These are phyloP conservation scores for Pterois miles DNA, from an alignment of 2,797 vertebrate species.

Conservation along the genomic window DNA sequence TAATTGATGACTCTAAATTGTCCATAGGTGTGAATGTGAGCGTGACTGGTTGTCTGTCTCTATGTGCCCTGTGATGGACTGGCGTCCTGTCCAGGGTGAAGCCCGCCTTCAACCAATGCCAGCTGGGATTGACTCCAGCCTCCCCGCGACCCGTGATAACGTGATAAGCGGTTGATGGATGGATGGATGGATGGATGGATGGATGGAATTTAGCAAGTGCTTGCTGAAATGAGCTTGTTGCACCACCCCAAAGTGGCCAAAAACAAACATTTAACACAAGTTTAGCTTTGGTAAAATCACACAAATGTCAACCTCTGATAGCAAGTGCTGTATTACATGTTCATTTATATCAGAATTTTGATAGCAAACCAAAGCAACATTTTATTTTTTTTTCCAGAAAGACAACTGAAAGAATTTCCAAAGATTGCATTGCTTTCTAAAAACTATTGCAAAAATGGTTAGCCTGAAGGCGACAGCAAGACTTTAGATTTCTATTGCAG, in stretches of 20 bases:
- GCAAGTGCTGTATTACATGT: not conserved
- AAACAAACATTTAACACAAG: not conserved
- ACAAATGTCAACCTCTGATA: not conserved
- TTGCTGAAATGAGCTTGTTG: not conserved
- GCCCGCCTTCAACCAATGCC: too few species aligned
- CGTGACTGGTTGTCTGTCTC: too few species aligned
- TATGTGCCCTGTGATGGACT: too few species aligned
- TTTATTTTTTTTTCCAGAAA: not conserved
- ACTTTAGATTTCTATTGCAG: not conserved
- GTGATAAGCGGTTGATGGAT: too few species aligned
- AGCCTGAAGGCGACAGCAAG: not conserved
- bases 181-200: too few species aligned
- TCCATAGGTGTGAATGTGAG: too few species aligned
- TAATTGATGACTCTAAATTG: too few species aligned
- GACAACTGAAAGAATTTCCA: not conserved
- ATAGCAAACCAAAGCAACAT: not conserved
- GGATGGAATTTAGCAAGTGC: not conserved
- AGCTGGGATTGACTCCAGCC: too few species aligned
- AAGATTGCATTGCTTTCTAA: not conserved
- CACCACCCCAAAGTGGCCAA: not conserved
- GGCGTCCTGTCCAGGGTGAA: too few species aligned
- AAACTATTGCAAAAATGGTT: not conserved
- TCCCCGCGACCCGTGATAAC: too few species aligned
- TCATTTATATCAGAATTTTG: not conserved
- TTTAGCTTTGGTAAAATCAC: not conserved